These are phyloP conservation scores for Parasteatoda lunata DNA, from an alignment of 2,888 invertebrate species.

Conservation along the genomic window DNA sequence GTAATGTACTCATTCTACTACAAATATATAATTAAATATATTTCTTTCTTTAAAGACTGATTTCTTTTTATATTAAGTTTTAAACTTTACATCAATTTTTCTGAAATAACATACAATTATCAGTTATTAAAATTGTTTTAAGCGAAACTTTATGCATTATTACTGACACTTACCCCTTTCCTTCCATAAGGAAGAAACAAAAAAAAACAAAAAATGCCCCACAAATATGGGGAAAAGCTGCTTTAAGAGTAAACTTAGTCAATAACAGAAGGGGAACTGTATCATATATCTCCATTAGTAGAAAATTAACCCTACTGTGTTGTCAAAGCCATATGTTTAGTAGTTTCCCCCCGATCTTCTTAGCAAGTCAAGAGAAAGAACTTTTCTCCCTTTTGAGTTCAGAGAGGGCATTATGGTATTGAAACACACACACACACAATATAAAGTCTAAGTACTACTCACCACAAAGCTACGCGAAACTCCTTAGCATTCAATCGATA, in stretches of 20 bases:
- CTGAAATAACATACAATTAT: not conserved
- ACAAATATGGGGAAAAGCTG: constrained; percentile 18
- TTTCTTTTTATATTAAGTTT: not conserved
- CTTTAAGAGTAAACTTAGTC: constrained; percentile 10
- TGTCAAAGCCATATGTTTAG: constrained; percentile 65
- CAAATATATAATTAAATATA: too few species aligned
- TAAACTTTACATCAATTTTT: not conserved
- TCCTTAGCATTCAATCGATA: too few species aligned
- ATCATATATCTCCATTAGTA: constrained; percentile 64
- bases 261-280: constrained; percentile 34
- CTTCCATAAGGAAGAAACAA: not conserved
- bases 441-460: too few species aligned
- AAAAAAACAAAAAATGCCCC: constrained; percentile 16
- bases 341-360: constrained; percentile 19
- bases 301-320: constrained; percentile 55
- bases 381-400: not conserved
- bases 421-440: too few species aligned
- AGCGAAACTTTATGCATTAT: not conserved
- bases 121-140: not conserved
- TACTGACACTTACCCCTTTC: constrained; percentile 25
- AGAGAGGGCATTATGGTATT: not conserved
- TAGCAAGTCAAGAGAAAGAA: constrained; percentile 39
- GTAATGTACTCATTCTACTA: too few species aligned
- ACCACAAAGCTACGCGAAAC: too few species aligned
- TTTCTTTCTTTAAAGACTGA: too few species aligned